A percentile compares a stretch with the other conserved stretches of the same genome.
Evolutionary conservation across 2,888 invertebrate species (phyloP).

Genomic region (Crioceris asparagi): DNA sequence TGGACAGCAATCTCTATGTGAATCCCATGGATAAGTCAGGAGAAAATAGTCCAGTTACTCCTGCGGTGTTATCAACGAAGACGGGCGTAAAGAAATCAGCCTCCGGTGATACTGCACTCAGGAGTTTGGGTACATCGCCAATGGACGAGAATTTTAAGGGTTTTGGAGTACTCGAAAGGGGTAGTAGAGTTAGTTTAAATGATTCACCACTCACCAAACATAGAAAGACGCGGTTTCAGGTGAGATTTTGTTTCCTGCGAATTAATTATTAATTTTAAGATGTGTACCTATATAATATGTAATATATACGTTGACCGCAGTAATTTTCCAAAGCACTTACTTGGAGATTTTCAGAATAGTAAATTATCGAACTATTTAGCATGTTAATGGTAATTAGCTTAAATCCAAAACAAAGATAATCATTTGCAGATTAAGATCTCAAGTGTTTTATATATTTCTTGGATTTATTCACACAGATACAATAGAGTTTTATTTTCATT

Average conservation of each 20-base stretch:
- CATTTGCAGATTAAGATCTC: too few species aligned
- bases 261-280: too few species aligned
- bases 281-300: too few species aligned
- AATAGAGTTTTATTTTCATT: too few species aligned
- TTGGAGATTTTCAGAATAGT: too few species aligned
- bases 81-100: conserved; percentile 62
- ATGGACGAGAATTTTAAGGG: conserved; percentile 45
- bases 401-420: too few species aligned
- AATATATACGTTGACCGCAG: too few species aligned
- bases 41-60: conserved; percentile 39
- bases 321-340: too few species aligned
- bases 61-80: conserved; percentile 17
- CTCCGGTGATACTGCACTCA: conserved; percentile 63
- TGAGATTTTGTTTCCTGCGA: conserved; percentile 32
- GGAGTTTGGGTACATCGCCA: conserved; percentile 52
- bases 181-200: conserved; percentile 49
- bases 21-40: conserved; percentile 67
- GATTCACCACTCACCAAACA: conserved; percentile 66
- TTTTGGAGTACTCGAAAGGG: conserved; percentile 38
- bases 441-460: too few species aligned
- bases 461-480: too few species aligned
- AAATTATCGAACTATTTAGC: too few species aligned
- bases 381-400: too few species aligned
- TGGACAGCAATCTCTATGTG: conserved; percentile 76
- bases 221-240: conserved; percentile 78